A percentile compares a stretch with the other conserved stretches of the same genome.
Evolutionary conservation across 2,888 invertebrate species (phyloP).

Genomic region (Trichopria drosophilae): DNA sequence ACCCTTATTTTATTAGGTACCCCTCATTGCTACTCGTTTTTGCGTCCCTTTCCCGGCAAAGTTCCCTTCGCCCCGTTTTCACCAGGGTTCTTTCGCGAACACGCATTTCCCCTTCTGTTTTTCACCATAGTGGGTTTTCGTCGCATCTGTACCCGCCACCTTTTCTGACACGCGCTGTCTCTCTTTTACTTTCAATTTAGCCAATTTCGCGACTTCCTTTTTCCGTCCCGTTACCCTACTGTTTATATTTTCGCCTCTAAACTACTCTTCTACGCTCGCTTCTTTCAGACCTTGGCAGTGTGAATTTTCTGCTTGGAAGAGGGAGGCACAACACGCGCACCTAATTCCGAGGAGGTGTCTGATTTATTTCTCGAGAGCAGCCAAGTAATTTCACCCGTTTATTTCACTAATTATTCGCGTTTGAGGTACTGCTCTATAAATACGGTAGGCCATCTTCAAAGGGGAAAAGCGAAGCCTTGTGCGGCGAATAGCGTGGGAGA

Average conservation of each 20-base stretch:
- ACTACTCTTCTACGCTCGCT: no score
- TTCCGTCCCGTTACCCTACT: no score
- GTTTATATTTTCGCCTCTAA: no score
- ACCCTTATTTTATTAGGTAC: constrained; percentile 50
- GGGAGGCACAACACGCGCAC: background rate
- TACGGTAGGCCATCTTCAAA: constrained; percentile 26
- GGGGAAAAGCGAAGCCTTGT: constrained; percentile 2
- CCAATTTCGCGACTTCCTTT: background rate
- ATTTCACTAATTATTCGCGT: constrained; percentile 50
- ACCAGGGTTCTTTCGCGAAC: constrained; percentile 10
- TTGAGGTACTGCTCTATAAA: constrained; percentile 21
- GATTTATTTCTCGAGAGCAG: constrained; percentile 47
- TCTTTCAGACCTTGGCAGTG: background rate
- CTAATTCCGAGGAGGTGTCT: constrained; percentile 34
- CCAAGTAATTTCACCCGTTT: constrained; percentile 48
- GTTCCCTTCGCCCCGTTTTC: constrained; percentile 13
- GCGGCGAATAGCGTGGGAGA: no score
- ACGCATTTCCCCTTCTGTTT: constrained; percentile 20
- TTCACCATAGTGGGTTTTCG: constrained; percentile 8
- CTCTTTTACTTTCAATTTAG: background rate
- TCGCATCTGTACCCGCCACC: constrained; percentile 9
- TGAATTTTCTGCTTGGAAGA: background rate
- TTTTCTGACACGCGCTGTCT: background rate
- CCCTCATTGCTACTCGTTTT: no score
- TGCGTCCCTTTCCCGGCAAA: no score